phyloP scores from a whole-genome alignment of 1,140 invertebrate species.

The Mycetomoellerius zeteki region DNA sequence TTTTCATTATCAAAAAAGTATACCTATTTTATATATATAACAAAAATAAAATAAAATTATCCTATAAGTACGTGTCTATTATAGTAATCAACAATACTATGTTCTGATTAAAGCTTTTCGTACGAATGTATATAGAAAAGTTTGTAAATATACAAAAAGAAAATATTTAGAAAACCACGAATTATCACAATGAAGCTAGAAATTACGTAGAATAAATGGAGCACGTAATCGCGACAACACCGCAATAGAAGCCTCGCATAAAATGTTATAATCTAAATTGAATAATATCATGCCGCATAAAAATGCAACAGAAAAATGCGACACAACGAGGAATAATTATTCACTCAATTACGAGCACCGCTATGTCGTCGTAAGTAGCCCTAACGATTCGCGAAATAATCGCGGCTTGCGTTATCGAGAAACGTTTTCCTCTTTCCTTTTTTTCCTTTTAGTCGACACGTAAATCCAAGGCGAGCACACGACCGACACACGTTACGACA shows the following conservation, averaged over 20 bases:
- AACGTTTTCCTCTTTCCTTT: neutral
- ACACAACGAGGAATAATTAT: conserved; percentile 35
- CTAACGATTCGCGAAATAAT: conserved; percentile 37
- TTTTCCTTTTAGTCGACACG: neutral
- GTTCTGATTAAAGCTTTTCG: neutral
- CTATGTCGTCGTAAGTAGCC: neutral
- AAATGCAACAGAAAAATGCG: neutral
- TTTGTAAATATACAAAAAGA: neutral
- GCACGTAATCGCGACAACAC: conserved; percentile 19
- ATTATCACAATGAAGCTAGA: neutral
- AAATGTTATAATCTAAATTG: conserved; percentile 49
- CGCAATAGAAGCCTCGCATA: neutral
- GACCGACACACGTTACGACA: conserved; percentile 69
- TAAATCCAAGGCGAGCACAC: conserved; percentile 22
- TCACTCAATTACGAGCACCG: conserved; percentile 12
- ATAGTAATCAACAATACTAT: neutral
- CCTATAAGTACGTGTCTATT: no score
- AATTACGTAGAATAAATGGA: conserved; percentile 13
- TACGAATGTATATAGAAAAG: neutral
- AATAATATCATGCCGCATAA: conserved; percentile 32
- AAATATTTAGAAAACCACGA: neutral
- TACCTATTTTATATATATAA: neutral
- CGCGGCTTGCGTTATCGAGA: conserved; percentile 29
- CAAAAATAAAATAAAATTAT: no score
- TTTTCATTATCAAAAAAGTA: neutral